These are phyloP conservation scores for Pollicipes pollicipes DNA, from an alignment of 1,140 invertebrate genomes.

Conservation along the genomic window DNA sequence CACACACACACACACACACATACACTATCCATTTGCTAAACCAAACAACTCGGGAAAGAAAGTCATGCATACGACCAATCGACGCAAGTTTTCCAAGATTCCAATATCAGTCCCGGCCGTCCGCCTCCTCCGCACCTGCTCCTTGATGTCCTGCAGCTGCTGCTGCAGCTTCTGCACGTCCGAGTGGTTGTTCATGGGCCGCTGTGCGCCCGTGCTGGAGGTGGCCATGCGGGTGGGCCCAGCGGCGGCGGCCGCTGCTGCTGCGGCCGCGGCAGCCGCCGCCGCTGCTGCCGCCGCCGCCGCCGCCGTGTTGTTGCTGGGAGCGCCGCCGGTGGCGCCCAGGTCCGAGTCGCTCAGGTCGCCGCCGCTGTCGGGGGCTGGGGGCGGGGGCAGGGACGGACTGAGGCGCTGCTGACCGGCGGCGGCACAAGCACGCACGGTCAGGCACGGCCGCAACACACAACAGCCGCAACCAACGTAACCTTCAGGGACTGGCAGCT, in stretches of 20 bases:
- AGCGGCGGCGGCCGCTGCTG: conserved; percentile 37
- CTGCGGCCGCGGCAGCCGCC: conserved; percentile 9
- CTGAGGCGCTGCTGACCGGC: too few relatives aligned
- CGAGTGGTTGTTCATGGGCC: conserved; percentile 49
- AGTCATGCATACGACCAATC: too few relatives aligned
- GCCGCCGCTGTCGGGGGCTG: conserved; percentile 4
- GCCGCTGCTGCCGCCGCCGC: conserved; percentile 10
- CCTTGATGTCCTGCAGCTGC: conserved; percentile 90
- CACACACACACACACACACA: too few relatives aligned
- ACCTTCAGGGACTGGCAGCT: too few relatives aligned
- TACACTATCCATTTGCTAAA: too few relatives aligned
- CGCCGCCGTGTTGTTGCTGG: conserved; percentile 3
- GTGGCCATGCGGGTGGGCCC: conserved; percentile 11
- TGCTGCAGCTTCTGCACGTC: conserved; percentile 89
- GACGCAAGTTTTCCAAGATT: too few relatives aligned
- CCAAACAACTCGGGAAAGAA: too few relatives aligned
- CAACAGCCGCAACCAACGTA: too few relatives aligned
- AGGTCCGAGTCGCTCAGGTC: conserved; percentile 4
- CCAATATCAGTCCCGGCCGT: too few relatives aligned
- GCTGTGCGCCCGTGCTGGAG: conserved; percentile 13
- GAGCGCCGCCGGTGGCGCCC: conserved; percentile 5
- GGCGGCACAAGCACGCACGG: too few relatives aligned
- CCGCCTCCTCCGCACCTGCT: too few relatives aligned
- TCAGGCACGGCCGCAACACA: too few relatives aligned
- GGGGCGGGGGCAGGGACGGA: not conserved